Conservation (phyloP, 1,140 invertebrate genomes). For the Nephotettix cincticeps region DNA sequence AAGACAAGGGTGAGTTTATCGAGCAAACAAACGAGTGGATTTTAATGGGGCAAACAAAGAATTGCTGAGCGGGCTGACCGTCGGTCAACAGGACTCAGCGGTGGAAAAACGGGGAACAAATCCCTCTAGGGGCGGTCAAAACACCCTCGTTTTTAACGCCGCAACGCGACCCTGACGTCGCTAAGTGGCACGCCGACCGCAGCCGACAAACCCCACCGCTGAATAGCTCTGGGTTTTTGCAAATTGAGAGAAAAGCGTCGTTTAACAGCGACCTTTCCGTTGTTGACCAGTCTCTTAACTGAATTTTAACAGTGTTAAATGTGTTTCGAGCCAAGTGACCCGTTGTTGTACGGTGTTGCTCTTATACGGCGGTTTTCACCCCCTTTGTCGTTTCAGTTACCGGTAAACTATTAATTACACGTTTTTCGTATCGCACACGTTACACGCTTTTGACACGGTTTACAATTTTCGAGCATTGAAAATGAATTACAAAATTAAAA, state of each 20-base stretch:
- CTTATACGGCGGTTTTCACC: no score
- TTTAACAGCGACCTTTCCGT: background rate
- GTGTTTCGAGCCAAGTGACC: no score
- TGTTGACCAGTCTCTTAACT: background rate
- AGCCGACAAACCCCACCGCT: background rate
- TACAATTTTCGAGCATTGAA: background rate
- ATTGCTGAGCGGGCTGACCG: background rate
- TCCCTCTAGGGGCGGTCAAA: background rate
- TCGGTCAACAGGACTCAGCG: background rate
- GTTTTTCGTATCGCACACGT: no score
- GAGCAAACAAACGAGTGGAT: background rate
- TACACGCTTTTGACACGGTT: no score
- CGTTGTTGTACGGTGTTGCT: no score
- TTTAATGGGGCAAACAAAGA: conserved; percentile 20
- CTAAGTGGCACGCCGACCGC: background rate
- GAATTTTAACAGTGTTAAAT: background rate
- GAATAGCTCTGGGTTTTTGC: background rate
- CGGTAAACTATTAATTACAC: no score
- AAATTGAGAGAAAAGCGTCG: conserved; percentile 16
- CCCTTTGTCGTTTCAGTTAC: no score
- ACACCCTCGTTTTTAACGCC: background rate
- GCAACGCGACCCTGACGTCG: background rate
- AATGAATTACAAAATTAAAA: no score
- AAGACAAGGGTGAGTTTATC: background rate
- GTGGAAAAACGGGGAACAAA: background rate